Evolutionary conservation across 1,140 invertebrate species (phyloP).

Genomic region (Nasonia longicornis): DNA sequence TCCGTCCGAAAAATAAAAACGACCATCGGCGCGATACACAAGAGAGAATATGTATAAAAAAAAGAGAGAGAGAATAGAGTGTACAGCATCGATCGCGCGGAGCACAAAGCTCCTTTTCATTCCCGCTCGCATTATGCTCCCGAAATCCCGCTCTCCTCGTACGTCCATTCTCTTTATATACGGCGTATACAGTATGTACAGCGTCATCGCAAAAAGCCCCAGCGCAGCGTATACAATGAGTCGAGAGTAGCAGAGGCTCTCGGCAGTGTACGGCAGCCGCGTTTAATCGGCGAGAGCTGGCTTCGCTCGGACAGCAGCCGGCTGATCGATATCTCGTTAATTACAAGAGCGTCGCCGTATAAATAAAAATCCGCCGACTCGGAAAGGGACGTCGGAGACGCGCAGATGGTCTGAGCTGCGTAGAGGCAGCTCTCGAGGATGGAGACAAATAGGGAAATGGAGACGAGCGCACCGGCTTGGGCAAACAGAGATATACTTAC

Average conservation of each 20-base stretch:
- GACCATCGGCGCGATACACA: background rate
- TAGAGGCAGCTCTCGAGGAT: background rate
- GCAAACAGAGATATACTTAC: slow-evolving; percentile 20
- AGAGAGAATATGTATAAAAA: background rate
- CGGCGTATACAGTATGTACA: too few relatives aligned
- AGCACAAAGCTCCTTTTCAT: background rate
- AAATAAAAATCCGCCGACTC: slow-evolving; percentile 30
- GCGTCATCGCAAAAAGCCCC: too few relatives aligned
- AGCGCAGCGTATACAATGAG: background rate
- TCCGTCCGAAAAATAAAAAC: background rate
- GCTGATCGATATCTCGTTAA: slow-evolving; percentile 46
- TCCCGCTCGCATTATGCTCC: background rate
- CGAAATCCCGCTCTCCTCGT: background rate
- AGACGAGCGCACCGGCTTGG: slow-evolving; percentile 1
- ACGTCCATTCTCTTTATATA: background rate
- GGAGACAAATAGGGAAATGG: slow-evolving; percentile 39
- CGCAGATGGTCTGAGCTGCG: background rate
- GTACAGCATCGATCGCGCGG: background rate
- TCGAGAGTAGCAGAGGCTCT: background rate
- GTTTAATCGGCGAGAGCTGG: slow-evolving; percentile 34
- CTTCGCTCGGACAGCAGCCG: background rate
- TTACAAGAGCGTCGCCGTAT: slow-evolving; percentile 34
- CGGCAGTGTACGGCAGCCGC: background rate
- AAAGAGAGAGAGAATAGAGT: background rate
- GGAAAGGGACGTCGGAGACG: background rate